Evolutionary conservation across 1,140 invertebrate species (phyloP), one percentile per base, ranked within the genome.

Genomic region (Campodea augens): DNA sequence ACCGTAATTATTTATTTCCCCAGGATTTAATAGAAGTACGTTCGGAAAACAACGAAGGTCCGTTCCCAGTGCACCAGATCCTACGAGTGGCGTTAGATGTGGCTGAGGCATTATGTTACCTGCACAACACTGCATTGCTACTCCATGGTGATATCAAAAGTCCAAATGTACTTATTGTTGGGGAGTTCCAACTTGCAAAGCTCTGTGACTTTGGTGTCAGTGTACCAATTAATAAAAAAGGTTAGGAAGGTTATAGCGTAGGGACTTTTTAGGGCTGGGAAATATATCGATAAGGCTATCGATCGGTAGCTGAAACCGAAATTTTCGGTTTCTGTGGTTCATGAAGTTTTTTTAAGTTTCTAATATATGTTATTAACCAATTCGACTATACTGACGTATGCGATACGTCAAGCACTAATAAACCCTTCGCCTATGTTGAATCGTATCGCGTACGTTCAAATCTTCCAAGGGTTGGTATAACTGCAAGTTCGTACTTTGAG

Each of bases 111-210:
- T 55, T 90, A 1, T 66, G 79, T 52, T 90, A 87, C 63, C 62
- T 90, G 3, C 85, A 89, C 58, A 72, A 73, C 7, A 71, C 71
- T 46, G 74, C 69, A 22, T 61, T 72, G 21, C 62, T 87, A 40
- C 58, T 90, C 10, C 85, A 90, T 52, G 81, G 82, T 27, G 85
- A 90, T 58, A 63, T 89, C 13, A 90, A 89, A 62, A 86, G 82
- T 45, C 77, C 72, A 49, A 90, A 90, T 60, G 64, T 89, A 25
- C 65, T 90, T 20, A 55, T 66, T 7, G 75, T 79, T 55, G 74
- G 72, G 20, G 70, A 84, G 56, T 83, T 82, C 58, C 67, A 71
- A 37, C 67, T 65, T 0, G 77, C 79, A 39, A 88, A 89, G 59
- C 59, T 88, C 2, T 87, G 84, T 60, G 84, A 89, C 58, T 89